phyloP scores from a whole-genome alignment of 1,140 invertebrate species.

The Ips typographus region DNA sequence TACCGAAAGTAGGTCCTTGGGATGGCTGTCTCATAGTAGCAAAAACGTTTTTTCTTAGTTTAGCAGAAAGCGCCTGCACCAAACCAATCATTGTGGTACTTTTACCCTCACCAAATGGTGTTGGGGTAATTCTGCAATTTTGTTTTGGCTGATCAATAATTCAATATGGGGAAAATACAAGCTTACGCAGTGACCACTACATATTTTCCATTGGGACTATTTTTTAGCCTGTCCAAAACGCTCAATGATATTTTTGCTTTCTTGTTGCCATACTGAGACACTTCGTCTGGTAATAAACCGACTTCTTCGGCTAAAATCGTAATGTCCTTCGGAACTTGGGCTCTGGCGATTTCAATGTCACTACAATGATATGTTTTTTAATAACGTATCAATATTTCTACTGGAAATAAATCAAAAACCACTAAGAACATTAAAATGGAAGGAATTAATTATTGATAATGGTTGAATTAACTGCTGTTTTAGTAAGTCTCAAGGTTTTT shows the following conservation, averaged over 20 bases:
- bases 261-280: slow-evolving; percentile 88
- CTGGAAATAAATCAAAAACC: too few relatives aligned
- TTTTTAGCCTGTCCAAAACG: slow-evolving; percentile 73
- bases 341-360: slow-evolving; percentile 87
- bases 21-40: slow-evolving; percentile 97
- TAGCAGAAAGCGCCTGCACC: slow-evolving; percentile 87
- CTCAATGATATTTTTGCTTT: slow-evolving; percentile 94
- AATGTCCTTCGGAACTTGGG: slow-evolving; percentile 88
- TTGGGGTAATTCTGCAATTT: slow-evolving; percentile 85
- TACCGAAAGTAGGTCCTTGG: slow-evolving; percentile 98
- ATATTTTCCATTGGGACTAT: slow-evolving; percentile 82
- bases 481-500: too few relatives aligned
- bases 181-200: slow-evolving; percentile 90
- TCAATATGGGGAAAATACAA: background rate
- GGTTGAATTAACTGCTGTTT: too few relatives aligned
- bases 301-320: slow-evolving; percentile 78
- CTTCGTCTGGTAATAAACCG: slow-evolving; percentile 77
- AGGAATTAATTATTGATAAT: too few relatives aligned
- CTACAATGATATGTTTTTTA: slow-evolving; percentile 52
- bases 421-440: too few relatives aligned
- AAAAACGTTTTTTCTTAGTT: slow-evolving; percentile 84
- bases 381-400: background rate
- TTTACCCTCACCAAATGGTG: slow-evolving; percentile 96
- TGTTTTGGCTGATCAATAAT: too few relatives aligned
- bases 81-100: slow-evolving; percentile 94